A percentile compares a stretch with the other conserved stretches of the same genome.
Conservation (phyloP, 2,113 vertebrate genomes). For the Thinocorus orbignyianus region DNA sequence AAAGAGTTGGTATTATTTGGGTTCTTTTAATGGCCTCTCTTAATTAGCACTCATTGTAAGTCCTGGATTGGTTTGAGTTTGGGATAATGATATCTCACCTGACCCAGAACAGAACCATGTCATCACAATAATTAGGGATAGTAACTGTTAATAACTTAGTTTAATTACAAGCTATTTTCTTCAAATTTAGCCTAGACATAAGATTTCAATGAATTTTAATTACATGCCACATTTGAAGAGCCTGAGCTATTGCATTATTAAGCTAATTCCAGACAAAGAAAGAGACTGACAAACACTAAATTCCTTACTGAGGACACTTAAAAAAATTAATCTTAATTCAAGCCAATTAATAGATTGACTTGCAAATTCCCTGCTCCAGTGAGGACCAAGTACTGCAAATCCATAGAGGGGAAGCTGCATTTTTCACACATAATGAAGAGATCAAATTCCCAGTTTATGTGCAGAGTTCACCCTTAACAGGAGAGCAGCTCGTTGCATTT, state of each 20-base stretch:
- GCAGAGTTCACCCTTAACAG: background rate
- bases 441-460: background rate
- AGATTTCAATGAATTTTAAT: constrained; percentile 51
- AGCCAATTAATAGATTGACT: constrained; percentile 41
- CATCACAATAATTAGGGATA: constrained; percentile 48
- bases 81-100: background rate
- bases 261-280: constrained; percentile 44
- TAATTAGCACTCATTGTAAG: background rate
- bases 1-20: background rate
- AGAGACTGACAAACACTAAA: constrained; percentile 17
- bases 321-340: constrained; percentile 28
- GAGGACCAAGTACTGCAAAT: background rate
- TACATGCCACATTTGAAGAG: background rate
- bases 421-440: background rate
- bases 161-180: constrained; percentile 54
- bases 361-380: background rate
- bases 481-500: background rate
- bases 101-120: background rate
- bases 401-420: background rate
- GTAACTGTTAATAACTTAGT: constrained; percentile 46
- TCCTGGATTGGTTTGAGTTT: background rate
- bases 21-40: background rate
- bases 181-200: constrained; percentile 34
- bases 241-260: constrained; percentile 2
- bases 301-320: background rate